A percentile compares a stretch with the other conserved stretches of the same genome.
These are phyloP conservation scores for Sminthurinus signatus DNA, from an alignment of 1,140 invertebrate species.

Conservation along the genomic window DNA sequence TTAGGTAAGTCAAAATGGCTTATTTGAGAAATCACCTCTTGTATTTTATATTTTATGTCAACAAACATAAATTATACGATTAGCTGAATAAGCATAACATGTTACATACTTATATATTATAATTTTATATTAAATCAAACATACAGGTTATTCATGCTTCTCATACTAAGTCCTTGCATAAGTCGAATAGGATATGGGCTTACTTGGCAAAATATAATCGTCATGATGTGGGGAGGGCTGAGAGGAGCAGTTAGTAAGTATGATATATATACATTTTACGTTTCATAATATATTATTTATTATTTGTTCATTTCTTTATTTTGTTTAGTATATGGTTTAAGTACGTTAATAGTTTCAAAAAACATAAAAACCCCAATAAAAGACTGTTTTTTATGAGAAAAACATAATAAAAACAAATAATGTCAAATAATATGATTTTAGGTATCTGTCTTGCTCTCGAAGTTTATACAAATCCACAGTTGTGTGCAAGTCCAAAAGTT, in stretches of 20 bases:
- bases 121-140: not conserved
- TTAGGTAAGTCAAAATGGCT: conserved; percentile 43
- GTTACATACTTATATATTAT: too few species aligned
- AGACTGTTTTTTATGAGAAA: too few species aligned
- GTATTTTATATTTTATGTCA: not conserved
- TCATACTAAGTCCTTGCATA: conserved; percentile 47
- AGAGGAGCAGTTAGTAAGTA: conserved; percentile 50
- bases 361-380: too few species aligned
- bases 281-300: too few species aligned
- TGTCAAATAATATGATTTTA: too few species aligned
- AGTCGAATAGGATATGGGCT: conserved; percentile 48
- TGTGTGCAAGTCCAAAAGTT: conserved; percentile 41
- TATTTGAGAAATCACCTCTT: not conserved
- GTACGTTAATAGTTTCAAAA: too few species aligned
- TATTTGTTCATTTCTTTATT: too few species aligned
- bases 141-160: conserved; percentile 43
- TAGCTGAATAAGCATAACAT: too few species aligned
- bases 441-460: conserved; percentile 27
- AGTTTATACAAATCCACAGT: conserved; percentile 43
- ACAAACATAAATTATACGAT: too few species aligned
- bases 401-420: too few species aligned
- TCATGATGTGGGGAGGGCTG: conserved; percentile 39
- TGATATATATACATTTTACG: too few species aligned
- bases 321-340: too few species aligned
- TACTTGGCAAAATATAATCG: conserved; percentile 44